Conservation (phyloP, 2,113 vertebrate species). For the Ciconia maguari region DNA sequence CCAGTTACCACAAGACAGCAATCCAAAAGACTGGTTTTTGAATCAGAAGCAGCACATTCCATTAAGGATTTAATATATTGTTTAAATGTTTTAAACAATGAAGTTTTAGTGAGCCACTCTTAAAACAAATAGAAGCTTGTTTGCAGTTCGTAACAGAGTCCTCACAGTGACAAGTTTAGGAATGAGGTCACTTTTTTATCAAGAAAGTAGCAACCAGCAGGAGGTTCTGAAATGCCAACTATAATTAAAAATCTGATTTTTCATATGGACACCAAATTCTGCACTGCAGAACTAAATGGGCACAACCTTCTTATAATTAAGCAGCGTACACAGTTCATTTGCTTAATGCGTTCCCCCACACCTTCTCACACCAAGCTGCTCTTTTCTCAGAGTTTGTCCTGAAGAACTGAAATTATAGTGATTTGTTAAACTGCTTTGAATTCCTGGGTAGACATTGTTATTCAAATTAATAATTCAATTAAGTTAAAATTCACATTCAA, state of each 20-base stretch:
- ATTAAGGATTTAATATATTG: neutral
- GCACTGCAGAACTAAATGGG: neutral
- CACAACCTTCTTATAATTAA: slow-evolving; percentile 32
- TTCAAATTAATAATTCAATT: slow-evolving; percentile 37
- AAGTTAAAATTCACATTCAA: slow-evolving; percentile 11
- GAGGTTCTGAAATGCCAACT: slow-evolving; percentile 43
- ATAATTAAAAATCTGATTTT: slow-evolving; percentile 56
- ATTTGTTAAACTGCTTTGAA: neutral
- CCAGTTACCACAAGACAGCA: neutral
- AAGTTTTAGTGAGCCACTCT: neutral
- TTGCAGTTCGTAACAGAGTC: neutral
- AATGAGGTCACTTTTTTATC: slow-evolving; percentile 58
- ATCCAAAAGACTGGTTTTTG: neutral
- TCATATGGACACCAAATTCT: slow-evolving; percentile 8
- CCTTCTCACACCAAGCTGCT: neutral
- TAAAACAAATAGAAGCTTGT: slow-evolving; percentile 29
- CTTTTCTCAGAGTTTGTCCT: neutral
- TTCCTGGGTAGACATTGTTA: slow-evolving; percentile 13
- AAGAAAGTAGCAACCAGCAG: slow-evolving; percentile 23
- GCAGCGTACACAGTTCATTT: neutral
- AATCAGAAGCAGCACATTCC: neutral
- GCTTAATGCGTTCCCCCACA: neutral
- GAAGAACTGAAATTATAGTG: neutral
- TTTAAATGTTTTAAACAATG: slow-evolving; percentile 28
- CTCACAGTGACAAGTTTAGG: neutral